phyloP scores from a whole-genome alignment of 2,113 vertebrate species.

The Hemicordylus capensis region DNA sequence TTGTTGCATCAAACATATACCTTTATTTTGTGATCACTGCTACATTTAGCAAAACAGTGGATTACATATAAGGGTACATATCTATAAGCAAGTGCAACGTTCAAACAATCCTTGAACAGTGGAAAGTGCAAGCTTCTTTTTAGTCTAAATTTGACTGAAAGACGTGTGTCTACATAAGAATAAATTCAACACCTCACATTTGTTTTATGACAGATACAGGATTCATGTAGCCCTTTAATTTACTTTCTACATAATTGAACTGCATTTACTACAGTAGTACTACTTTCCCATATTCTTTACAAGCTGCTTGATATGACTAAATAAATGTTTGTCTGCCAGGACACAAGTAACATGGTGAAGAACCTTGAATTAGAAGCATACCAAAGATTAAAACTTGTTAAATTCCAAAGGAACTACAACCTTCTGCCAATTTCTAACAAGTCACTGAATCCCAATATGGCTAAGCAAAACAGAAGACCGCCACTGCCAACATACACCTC shows the following conservation, averaged over 20 bases:
- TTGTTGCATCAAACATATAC: conserved; percentile 37
- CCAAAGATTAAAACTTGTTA: not conserved
- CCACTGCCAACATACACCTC: not conserved
- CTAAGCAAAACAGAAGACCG: not conserved
- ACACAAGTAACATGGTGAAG: not conserved
- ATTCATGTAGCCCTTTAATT: conserved; percentile 22
- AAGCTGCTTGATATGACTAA: conserved; percentile 15
- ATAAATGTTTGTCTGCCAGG: not conserved
- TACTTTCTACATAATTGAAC: not conserved
- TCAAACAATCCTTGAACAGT: conserved; percentile 41
- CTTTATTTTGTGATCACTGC: conserved; percentile 45
- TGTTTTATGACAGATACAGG: conserved; percentile 22
- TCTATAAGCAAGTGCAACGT: conserved; percentile 45
- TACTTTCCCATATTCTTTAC: not conserved
- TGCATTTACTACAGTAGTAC: not conserved
- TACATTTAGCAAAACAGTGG: conserved; percentile 48
- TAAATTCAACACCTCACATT: conserved; percentile 30
- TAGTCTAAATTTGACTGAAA: conserved; percentile 48
- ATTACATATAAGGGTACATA: conserved; percentile 42
- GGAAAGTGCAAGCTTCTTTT: conserved; percentile 48
- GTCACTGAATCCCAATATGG: not conserved
- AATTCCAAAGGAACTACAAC: not conserved
- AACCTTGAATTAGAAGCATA: not conserved
- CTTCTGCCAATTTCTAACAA: not conserved
- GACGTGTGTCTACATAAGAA: conserved; percentile 45